Percentiles rank a stretch among this genome's conserved stretches.
Conservation (phyloP, 1,140 invertebrate species). For the Papilio polytes region DNA sequence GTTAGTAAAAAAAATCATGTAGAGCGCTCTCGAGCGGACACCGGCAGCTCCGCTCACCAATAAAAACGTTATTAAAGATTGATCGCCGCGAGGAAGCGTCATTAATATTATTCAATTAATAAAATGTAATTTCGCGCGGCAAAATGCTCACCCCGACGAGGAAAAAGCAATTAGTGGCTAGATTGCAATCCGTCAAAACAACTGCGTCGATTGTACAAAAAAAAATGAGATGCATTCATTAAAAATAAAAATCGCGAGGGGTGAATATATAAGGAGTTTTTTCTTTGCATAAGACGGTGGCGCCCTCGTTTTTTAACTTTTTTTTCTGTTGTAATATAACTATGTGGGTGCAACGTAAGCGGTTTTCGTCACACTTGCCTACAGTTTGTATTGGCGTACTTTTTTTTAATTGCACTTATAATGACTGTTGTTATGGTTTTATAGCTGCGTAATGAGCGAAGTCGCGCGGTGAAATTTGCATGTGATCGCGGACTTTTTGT, state of each 20-base stretch:
- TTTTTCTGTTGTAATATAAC: conserved; percentile 75
- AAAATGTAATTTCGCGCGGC: conserved; percentile 82
- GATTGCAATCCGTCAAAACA: conserved; percentile 83
- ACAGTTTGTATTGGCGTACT: conserved; percentile 67
- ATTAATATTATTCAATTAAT: conserved; percentile 84
- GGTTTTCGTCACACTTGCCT: conserved; percentile 80
- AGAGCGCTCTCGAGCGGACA: conserved; percentile 56
- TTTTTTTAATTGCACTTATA: conserved; percentile 81
- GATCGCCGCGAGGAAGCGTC: conserved; percentile 79
- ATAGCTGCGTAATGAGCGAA: conserved; percentile 75
- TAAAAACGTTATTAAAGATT: conserved; percentile 83
- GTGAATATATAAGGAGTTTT: conserved; percentile 83
- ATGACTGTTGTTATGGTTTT: conserved; percentile 81
- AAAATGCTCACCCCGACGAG: conserved; percentile 78
- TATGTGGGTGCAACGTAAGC: conserved; percentile 80
- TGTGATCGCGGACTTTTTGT: conserved; percentile 72
- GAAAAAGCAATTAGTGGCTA: conserved; percentile 84
- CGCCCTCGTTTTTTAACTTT: conserved; percentile 70
- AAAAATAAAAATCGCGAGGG: conserved; percentile 80
- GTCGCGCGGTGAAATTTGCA: conserved; percentile 79
- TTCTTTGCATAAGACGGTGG: conserved; percentile 77
- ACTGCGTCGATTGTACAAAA: conserved; percentile 74
- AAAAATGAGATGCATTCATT: conserved; percentile 80
- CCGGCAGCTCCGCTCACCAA: conserved; percentile 71
- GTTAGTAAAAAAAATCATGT: conserved; percentile 68